These are phyloP conservation scores for Scrobipalpa atriplicella DNA, from an alignment of 2,888 invertebrate species.

Conservation along the genomic window DNA sequence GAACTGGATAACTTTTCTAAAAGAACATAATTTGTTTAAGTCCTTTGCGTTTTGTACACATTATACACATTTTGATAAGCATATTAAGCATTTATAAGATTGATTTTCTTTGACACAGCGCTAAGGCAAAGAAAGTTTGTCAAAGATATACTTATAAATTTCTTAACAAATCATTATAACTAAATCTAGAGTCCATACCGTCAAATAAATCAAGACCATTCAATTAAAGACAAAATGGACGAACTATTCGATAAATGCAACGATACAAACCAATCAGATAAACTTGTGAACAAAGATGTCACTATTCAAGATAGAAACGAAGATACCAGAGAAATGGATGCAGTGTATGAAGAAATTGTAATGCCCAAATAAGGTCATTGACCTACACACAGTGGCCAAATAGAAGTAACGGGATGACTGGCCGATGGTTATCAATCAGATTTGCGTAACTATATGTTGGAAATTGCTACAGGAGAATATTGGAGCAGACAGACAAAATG, in stretches of 20 bases:
- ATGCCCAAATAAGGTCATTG: constrained; percentile 66
- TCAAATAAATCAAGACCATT: constrained; percentile 21
- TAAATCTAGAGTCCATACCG: no score
- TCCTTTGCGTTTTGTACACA: no score
- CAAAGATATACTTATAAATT: no score
- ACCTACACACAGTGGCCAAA: constrained; percentile 75
- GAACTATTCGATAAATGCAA: constrained; percentile 20
- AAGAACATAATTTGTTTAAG: neutral
- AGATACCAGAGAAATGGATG: constrained; percentile 26
- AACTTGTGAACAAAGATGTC: constrained; percentile 25
- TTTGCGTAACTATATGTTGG: constrained; percentile 79
- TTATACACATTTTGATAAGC: no score
- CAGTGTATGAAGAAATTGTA: constrained; percentile 26
- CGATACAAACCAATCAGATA: constrained; percentile 26
- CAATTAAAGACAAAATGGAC: neutral
- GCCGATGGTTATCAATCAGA: constrained; percentile 78
- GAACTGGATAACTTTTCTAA: neutral
- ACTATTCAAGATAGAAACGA: constrained; percentile 20
- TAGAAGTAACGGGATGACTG: constrained; percentile 73
- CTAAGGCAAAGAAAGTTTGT: no score
- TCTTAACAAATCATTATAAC: no score
- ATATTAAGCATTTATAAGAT: no score
- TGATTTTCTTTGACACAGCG: no score
- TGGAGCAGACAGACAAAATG: constrained; percentile 20
- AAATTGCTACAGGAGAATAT: constrained; percentile 56